Conservation (phyloP, 2,797 vertebrate species). For the Propithecus perrieri region DNA sequence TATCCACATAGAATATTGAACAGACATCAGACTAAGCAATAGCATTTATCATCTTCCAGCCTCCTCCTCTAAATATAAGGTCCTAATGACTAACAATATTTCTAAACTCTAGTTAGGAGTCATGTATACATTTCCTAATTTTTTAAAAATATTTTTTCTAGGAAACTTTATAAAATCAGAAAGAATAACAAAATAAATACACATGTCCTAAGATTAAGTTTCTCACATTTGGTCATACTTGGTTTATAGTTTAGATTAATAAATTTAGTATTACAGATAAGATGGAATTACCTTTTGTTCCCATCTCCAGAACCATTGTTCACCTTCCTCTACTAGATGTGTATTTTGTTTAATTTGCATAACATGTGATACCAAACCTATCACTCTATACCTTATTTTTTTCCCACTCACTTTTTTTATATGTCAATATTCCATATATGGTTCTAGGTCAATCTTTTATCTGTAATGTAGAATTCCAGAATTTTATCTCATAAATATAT, state of each 20-base stretch:
- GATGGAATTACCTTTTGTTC: not conserved
- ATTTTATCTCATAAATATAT: not conserved
- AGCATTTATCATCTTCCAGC: not conserved
- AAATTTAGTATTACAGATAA: not conserved
- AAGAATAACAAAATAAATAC: not conserved
- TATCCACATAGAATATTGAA: not conserved
- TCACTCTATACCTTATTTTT: not conserved
- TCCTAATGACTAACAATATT: not conserved
- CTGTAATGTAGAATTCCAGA: not conserved
- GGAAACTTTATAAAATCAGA: not conserved
- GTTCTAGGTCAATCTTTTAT: not conserved
- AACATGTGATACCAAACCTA: not conserved
- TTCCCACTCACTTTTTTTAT: not conserved
- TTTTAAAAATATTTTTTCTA: not conserved
- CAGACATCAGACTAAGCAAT: not conserved
- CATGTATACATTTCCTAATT: not conserved
- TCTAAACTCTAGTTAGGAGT: not conserved
- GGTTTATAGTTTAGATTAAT: not conserved
- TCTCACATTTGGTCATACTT: not conserved
- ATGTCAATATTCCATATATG: not conserved
- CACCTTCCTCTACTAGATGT: not conserved
- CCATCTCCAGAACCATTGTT: not conserved
- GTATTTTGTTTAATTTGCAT: not conserved
- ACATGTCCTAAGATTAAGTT: not conserved
- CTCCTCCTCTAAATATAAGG: not conserved